A percentile compares a stretch with the other conserved stretches of the same genome.
Evolutionary conservation across 2,797 vertebrate species (phyloP).

Genomic region (Agapornis canus): DNA sequence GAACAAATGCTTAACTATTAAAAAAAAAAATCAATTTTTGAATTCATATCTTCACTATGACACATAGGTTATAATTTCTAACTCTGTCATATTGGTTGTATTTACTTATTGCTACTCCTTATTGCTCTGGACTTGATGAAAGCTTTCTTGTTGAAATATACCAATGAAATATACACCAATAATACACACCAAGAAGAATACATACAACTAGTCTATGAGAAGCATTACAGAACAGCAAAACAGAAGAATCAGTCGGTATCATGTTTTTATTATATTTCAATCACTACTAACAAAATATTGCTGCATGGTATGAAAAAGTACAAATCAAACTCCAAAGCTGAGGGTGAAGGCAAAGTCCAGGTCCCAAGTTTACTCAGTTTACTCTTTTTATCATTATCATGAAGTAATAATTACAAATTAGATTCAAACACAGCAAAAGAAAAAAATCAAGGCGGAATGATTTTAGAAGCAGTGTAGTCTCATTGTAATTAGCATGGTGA

Average conservation of each 20-base stretch:
- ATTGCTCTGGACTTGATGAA: neutral
- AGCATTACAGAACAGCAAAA: neutral
- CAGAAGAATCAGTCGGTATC: neutral
- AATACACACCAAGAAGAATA: neutral
- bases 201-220: neutral
- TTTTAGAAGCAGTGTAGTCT: neutral
- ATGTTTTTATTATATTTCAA: neutral
- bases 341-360: neutral
- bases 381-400: neutral
- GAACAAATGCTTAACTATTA: neutral
- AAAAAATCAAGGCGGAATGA: fast-evolving
- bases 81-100: neutral
- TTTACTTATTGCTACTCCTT: neutral
- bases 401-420: neutral
- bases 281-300: neutral
- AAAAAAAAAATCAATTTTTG: neutral
- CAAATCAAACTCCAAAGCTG: neutral
- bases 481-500: neutral
- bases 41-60: neutral
- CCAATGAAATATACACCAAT: neutral
- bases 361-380: neutral
- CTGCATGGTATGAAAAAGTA: neutral
- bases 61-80: neutral
- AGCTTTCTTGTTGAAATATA: neutral
- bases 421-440: neutral